These are phyloP conservation scores for Lanistes nyassanus DNA, from an alignment of 1,140 invertebrate genomes.

Conservation along the genomic window DNA sequence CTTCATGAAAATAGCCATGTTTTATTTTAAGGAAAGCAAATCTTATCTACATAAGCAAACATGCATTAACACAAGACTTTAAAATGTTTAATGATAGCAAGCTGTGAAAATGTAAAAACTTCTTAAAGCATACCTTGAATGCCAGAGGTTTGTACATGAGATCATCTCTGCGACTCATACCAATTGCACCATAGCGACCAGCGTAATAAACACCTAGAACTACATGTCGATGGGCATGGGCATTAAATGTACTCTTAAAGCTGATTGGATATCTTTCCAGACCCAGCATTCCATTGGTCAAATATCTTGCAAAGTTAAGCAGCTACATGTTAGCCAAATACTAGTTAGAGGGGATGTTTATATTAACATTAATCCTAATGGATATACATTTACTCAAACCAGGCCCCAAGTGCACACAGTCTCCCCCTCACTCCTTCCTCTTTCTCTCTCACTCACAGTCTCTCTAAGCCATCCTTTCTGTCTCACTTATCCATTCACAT, in stretches of 20 bases:
- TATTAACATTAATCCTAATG: not conserved
- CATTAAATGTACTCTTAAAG: constrained; percentile 64
- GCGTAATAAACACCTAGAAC: constrained; percentile 65
- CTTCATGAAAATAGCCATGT: too few relatives aligned
- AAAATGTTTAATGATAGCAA: too few relatives aligned
- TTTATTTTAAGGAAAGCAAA: too few relatives aligned
- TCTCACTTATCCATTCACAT: not conserved
- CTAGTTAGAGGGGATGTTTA: not conserved
- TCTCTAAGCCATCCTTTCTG: not conserved
- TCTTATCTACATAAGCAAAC: too few relatives aligned
- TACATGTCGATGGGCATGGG: constrained; percentile 64
- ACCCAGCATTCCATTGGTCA: constrained; percentile 65
- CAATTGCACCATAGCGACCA: constrained; percentile 65
- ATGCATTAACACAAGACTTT: too few relatives aligned
- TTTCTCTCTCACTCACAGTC: not conserved
- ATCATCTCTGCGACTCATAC: constrained; percentile 66
- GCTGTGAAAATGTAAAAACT: too few relatives aligned
- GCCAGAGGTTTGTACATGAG: constrained; percentile 67
- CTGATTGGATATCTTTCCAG: constrained; percentile 67
- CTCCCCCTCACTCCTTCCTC: not conserved
- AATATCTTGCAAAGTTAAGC: constrained; percentile 40
- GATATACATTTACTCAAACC: not conserved
- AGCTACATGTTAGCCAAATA: constrained; percentile 5
- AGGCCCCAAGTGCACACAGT: not conserved
- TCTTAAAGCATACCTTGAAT: constrained; percentile 64